phyloP scores from a whole-genome alignment of 2,888 invertebrate species.

The Pelosia muscerda region DNA sequence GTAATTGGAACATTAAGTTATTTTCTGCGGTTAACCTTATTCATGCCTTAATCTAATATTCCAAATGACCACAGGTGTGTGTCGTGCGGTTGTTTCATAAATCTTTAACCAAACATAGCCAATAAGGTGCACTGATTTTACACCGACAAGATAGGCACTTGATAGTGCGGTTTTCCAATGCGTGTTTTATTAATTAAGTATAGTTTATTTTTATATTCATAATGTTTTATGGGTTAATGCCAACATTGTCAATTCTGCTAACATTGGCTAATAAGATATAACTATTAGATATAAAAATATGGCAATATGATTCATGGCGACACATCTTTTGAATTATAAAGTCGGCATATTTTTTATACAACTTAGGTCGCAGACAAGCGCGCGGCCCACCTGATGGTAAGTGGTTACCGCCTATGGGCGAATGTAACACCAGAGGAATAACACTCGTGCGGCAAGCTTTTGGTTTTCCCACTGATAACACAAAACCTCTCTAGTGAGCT shows the following conservation, averaged over 20 bases:
- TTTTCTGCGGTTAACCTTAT: constrained; percentile 22
- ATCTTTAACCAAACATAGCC: constrained; percentile 41
- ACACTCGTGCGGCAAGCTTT: no score
- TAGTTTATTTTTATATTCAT: background rate
- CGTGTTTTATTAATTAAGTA: background rate
- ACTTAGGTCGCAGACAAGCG: no score
- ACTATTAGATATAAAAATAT: background rate
- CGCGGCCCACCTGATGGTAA: background rate
- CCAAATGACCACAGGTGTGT: constrained; percentile 30
- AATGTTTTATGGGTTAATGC: background rate
- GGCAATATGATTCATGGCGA: background rate
- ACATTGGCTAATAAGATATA: background rate
- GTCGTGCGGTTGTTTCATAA: constrained; percentile 46
- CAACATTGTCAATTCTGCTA: background rate
- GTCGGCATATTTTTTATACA: no score
- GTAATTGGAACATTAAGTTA: background rate
- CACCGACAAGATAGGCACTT: constrained; percentile 26
- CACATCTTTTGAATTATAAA: background rate
- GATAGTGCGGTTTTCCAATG: constrained; percentile 23
- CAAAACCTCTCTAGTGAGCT: no score
- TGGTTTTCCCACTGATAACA: no score
- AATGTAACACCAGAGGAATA: no score
- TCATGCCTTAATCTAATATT: constrained; percentile 18
- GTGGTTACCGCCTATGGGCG: no score
- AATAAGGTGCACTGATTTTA: constrained; percentile 21